A percentile compares a stretch with the other conserved stretches of the same genome.
phyloP scores from a whole-genome alignment of 1,140 invertebrate species.

The Macrobrachium nipponense region DNA sequence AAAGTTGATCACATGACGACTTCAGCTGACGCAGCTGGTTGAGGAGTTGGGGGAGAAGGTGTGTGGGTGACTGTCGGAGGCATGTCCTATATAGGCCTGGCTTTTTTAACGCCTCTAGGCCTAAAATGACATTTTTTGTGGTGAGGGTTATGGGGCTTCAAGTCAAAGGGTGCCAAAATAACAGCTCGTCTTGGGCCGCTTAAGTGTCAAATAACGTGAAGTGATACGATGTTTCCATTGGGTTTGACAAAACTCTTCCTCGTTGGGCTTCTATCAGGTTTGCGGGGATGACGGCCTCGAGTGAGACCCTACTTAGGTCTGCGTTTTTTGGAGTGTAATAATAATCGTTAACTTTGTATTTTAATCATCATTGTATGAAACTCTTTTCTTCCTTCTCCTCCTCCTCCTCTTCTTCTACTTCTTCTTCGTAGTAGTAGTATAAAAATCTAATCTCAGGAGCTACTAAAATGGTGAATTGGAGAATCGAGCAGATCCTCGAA shows the following conservation, averaged over 20 bases:
- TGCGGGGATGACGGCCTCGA: neutral
- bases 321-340: too few species aligned
- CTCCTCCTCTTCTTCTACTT: neutral
- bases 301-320: neutral
- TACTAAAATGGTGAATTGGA: too few species aligned
- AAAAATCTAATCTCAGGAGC: neutral
- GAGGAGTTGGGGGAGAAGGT: neutral
- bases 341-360: neutral
- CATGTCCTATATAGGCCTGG: constrained; percentile 3
- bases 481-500: too few species aligned
- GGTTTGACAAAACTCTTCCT: neutral
- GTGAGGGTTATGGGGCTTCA: constrained; percentile 48
- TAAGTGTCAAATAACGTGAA: constrained; percentile 55
- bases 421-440: neutral
- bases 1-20: neutral
- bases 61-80: neutral
- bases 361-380: neutral
- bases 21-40: too few species aligned
- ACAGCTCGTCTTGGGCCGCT: constrained; percentile 41
- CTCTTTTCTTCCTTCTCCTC: neutral
- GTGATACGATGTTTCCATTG: constrained; percentile 27
- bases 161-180: constrained; percentile 60
- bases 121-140: constrained; percentile 48
- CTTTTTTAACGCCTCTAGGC: constrained; percentile 39
- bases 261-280: neutral